Evolutionary conservation across 2,888 invertebrate species (phyloP).

Genomic region (Tricholauxania praeusta): DNA sequence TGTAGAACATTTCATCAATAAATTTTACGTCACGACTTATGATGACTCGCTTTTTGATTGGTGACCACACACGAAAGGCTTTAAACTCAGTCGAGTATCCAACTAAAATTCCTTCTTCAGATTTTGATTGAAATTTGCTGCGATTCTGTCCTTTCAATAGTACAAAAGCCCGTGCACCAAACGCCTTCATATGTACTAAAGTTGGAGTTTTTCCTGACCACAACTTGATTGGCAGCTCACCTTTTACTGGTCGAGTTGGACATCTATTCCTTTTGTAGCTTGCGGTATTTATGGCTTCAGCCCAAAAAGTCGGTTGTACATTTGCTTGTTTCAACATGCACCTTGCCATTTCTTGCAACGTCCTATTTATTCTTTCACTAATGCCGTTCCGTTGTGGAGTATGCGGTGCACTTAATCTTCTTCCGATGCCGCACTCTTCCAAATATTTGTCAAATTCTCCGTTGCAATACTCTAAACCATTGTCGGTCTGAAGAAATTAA

Average conservation of each 20-base stretch:
- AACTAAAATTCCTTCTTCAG: slow-evolving; percentile 39
- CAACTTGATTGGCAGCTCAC: slow-evolving; percentile 37
- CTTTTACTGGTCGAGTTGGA: slow-evolving; percentile 31
- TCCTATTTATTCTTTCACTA: slow-evolving; percentile 47
- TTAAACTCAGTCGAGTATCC: slow-evolving; percentile 43
- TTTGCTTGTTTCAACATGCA: slow-evolving; percentile 48
- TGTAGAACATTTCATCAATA: slow-evolving; percentile 26
- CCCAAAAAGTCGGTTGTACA: slow-evolving; percentile 39
- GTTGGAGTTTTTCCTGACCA: slow-evolving; percentile 38
- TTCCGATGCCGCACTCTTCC: slow-evolving; percentile 42
- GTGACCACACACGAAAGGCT: slow-evolving; percentile 42
- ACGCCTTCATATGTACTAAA: slow-evolving; percentile 36
- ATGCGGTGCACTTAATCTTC: slow-evolving; percentile 42
- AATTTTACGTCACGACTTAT: slow-evolving; percentile 45
- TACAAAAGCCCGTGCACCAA: slow-evolving; percentile 35
- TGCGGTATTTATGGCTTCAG: slow-evolving; percentile 41
- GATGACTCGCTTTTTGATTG: slow-evolving; percentile 34
- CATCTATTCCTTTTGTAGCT: slow-evolving; percentile 44
- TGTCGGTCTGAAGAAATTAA: slow-evolving; percentile 42
- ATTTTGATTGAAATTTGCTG: slow-evolving; percentile 40
- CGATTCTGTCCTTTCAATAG: slow-evolving; percentile 34
- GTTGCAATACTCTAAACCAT: slow-evolving; percentile 46
- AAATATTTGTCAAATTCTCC: slow-evolving; percentile 42
- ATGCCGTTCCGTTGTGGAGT: slow-evolving; percentile 49
- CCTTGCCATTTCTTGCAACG: slow-evolving; percentile 46